Base-by-base conservation (phyloP, 2,797 vertebrate genomes). In the Muscicapa striata region DNA sequence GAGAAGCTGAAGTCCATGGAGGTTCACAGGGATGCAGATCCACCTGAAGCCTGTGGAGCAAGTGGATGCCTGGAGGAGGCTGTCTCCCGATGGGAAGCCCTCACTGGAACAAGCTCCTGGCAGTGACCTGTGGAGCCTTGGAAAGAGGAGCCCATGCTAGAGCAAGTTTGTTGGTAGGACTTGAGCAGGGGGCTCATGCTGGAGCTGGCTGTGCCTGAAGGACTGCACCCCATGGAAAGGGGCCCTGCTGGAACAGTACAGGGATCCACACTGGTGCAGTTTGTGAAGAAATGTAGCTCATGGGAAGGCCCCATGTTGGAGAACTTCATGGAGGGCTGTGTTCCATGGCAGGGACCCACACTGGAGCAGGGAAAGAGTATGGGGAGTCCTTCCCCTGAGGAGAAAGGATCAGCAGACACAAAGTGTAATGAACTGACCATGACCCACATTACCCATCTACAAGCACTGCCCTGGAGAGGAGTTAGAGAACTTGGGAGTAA, bases 121-220 rank as follows among this genome's bases (percentile, higher is more conserved):
- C 38, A 40, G n/a, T 41, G 34, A 46, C 15, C 43, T 51, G 21
- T 8, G 26, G 18, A 40, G 18, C 22, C 10, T 8, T 10, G 15
- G 38, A 36, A 43, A 75, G 45, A 69, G 10, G 14, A 69, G 57
- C 15, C 63, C 26, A 40, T 3, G 5, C n/a, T 11, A 30, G 13
- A 49, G 29, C 29, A 68, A 36, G 23, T 61, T 49, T 49, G 27
- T 41, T 32, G 3, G 18, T 2, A 40, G 63, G 30, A 45, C 22
- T 21, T 63, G 21, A 8, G 43, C 1, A 2, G 32, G 19, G 41
- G 9, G 26, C 30, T 57, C 36, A 55, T 0, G 1, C 10, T 49
- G 41, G 36, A n/a, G n/a, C 41, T 62, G 41, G 49, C 27, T 41
- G 26, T 30, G 49, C 59, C 49, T 63, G 51, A 57, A 49, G 43